Conservation (phyloP, 23 tunicate genomes). For the Diplosoma virens region DNA sequence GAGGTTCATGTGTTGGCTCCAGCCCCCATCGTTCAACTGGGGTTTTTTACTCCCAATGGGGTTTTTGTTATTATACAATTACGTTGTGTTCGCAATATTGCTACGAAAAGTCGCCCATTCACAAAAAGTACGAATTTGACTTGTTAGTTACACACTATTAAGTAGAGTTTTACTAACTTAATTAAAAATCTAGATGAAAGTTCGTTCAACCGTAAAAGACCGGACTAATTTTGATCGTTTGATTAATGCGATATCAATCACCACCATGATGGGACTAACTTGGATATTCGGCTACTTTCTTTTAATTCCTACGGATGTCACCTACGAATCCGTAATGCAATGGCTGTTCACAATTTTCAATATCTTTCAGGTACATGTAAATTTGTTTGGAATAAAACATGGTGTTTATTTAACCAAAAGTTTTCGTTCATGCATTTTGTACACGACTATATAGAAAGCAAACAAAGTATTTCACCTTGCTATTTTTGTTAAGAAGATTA, state of each 20-base stretch:
- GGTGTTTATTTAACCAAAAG: too few relatives aligned
- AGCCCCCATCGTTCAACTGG: neutral
- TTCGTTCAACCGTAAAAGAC: too few relatives aligned
- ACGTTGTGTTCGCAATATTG: neutral
- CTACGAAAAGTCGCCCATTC: neutral
- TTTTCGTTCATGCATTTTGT: too few relatives aligned
- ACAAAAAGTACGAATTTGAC: too few relatives aligned
- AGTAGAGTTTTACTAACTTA: too few relatives aligned
- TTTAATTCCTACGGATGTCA: constrained; percentile 17
- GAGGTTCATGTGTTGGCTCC: constrained; percentile 9
- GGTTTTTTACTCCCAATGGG: constrained; percentile 35
- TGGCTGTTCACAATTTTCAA: constrained; percentile 38
- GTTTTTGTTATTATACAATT: neutral
- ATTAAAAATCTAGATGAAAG: too few relatives aligned
- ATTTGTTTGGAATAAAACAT: too few relatives aligned
- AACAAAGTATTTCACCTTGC: too few relatives aligned
- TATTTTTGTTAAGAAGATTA: too few relatives aligned
- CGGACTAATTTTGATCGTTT: too few relatives aligned
- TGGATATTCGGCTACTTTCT: constrained; percentile 43
- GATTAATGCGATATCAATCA: constrained; percentile 10
- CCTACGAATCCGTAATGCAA: constrained; percentile 12
- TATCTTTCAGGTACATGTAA: constrained; percentile 34
- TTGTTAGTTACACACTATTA: too few relatives aligned
- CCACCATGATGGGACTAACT: constrained; percentile 37
- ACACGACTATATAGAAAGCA: too few relatives aligned